A percentile compares a stretch with the other conserved stretches of the same genome.
Conservation (phyloP, 2,888 invertebrate species). For the Hoplodrina blanda region DNA sequence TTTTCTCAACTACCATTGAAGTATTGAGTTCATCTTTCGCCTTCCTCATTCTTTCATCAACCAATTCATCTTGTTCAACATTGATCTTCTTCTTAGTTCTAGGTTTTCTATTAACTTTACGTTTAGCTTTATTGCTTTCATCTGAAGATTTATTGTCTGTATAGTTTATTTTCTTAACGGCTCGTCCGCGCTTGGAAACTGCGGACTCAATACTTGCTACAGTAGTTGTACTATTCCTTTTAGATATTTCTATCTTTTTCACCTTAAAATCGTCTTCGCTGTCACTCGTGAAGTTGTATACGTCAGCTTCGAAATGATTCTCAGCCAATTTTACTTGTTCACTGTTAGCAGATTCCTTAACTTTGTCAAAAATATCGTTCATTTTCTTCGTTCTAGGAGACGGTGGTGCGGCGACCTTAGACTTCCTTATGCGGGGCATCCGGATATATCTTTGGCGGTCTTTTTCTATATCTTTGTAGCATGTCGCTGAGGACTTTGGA, state of each 20-base stretch:
- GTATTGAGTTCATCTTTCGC: constrained; percentile 72
- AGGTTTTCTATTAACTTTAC: constrained; percentile 49
- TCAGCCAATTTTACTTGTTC: constrained; percentile 71
- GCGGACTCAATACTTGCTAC: constrained; percentile 65
- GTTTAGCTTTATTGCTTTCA: constrained; percentile 58
- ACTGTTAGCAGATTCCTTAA: constrained; percentile 73
- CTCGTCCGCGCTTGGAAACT: constrained; percentile 57
- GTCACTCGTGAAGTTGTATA: constrained; percentile 82
- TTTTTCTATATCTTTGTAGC: constrained; percentile 81
- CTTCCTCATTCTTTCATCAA: constrained; percentile 81
- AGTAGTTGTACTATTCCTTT: constrained; percentile 66
- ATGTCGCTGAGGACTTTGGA: constrained; percentile 69
- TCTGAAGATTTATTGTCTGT: constrained; percentile 68
- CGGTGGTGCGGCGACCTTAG: constrained; percentile 49
- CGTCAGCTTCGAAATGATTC: constrained; percentile 65
- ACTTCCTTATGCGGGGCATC: constrained; percentile 66
- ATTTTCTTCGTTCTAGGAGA: constrained; percentile 76
- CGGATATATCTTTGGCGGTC: constrained; percentile 71
- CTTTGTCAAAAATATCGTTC: constrained; percentile 78
- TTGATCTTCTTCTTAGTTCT: constrained; percentile 50
- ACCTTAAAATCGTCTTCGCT: constrained; percentile 82
- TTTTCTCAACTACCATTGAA: constrained; percentile 70
- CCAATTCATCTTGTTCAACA: constrained; percentile 60
- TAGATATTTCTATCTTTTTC: constrained; percentile 68
- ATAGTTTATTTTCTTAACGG: constrained; percentile 47